These are phyloP conservation scores for Halocynthia roretzi DNA, from an alignment of 23 tunicate genomes.

Conservation along the genomic window DNA sequence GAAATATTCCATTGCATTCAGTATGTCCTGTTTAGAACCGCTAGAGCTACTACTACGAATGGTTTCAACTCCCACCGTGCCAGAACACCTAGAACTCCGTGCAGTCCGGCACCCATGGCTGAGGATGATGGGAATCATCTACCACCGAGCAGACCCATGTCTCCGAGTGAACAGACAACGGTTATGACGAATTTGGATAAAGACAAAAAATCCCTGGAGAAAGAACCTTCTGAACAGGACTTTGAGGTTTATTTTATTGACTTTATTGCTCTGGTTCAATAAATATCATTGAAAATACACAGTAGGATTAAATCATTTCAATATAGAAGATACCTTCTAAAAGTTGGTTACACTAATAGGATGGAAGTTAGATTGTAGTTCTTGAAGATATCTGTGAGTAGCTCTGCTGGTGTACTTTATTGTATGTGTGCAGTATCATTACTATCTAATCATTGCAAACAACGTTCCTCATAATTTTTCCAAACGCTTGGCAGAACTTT, in stretches of 20 bases:
- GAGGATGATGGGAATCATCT: constrained; percentile 10
- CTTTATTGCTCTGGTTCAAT: too few relatives aligned
- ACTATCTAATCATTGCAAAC: too few relatives aligned
- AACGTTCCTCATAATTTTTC: too few relatives aligned
- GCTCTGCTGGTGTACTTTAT: background rate
- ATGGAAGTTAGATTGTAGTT: background rate
- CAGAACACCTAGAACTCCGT: too few relatives aligned
- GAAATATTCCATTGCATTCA: too few relatives aligned
- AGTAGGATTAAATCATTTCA: too few relatives aligned
- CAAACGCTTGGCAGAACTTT: too few relatives aligned
- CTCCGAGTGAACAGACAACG: constrained; percentile 77
- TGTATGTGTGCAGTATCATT: background rate
- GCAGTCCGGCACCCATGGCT: too few relatives aligned
- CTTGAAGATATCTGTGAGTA: background rate
- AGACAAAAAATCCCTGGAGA: background rate
- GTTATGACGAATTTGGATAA: constrained; percentile 35
- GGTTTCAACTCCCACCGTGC: too few relatives aligned
- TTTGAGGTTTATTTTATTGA: constrained; percentile 29
- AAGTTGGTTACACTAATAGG: background rate
- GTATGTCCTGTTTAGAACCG: too few relatives aligned
- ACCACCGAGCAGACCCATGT: constrained; percentile 88
- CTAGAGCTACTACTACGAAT: too few relatives aligned
- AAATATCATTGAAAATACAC: too few relatives aligned
- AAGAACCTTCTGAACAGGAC: constrained; percentile 55
- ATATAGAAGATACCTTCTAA: background rate